phyloP scores from a whole-genome alignment of 1,140 invertebrate species.

The Nasonia giraulti region DNA sequence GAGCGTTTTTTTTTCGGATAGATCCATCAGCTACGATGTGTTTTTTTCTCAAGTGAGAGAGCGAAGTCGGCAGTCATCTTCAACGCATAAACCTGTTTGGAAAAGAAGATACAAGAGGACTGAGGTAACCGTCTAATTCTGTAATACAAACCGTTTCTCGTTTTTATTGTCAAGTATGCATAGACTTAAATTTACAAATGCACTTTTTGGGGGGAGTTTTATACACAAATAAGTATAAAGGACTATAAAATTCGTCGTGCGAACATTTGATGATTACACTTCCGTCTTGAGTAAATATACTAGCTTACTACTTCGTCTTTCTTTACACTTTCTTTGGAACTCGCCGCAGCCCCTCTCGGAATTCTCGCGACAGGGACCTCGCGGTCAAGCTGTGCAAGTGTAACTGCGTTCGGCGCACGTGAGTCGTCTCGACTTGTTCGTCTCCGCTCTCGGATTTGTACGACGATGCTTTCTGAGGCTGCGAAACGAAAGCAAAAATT shows the following conservation, averaged over 20 bases:
- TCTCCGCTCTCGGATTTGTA: conserved; percentile 35
- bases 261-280: background rate
- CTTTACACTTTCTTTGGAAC: conserved; percentile 61
- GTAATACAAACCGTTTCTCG: background rate
- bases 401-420: conserved; percentile 62
- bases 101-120: background rate
- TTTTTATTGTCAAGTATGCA: background rate
- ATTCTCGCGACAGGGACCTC: conserved; percentile 84
- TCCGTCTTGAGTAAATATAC: no score
- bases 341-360: conserved; percentile 79
- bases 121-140: background rate
- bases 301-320: background rate
- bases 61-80: background rate
- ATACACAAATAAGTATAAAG: no score
- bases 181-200: background rate
- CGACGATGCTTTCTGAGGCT: conserved; percentile 51
- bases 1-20: no score
- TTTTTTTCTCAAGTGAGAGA: no score
- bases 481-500: conserved; percentile 1
- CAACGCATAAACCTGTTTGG: background rate
- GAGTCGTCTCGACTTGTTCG: background rate
- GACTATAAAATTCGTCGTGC: background rate
- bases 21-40: no score
- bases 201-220: background rate
- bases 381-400: conserved; percentile 86